Conservation (phyloP, 2,797 vertebrate genomes). For the Hippopotamyrus pictus region DNA sequence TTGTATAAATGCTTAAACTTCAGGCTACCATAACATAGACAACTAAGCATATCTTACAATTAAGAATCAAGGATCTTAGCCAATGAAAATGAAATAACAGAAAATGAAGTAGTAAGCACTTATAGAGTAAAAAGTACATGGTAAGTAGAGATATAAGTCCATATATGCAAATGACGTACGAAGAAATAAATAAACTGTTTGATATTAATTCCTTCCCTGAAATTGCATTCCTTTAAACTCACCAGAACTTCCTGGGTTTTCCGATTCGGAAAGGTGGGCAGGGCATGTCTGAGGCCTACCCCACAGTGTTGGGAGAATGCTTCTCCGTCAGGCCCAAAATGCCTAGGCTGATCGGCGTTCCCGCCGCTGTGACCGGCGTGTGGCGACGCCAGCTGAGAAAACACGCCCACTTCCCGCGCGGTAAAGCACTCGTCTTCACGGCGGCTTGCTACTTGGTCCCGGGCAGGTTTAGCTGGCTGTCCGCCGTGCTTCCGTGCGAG, state of each 20-base stretch:
- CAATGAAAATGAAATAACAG: not conserved
- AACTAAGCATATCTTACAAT: not conserved
- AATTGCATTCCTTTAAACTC: conserved; percentile 37
- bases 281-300: conserved; percentile 45
- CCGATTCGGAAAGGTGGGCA: conserved; percentile 58
- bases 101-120: not conserved
- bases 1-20: not conserved
- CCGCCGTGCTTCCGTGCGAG: not conserved
- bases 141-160: not conserved
- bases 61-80: not conserved
- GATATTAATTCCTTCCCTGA: not conserved
- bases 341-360: not conserved
- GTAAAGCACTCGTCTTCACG: not conserved
- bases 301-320: not conserved
- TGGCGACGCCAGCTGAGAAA: not conserved
- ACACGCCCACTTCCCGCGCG: not conserved
- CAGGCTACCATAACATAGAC: not conserved
- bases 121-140: not conserved
- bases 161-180: not conserved
- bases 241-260: conserved; percentile 57
- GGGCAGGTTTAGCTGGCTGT: not conserved
- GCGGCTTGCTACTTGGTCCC: not conserved
- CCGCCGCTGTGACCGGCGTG: not conserved
- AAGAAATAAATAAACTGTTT: not conserved
- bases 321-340: not conserved